These are phyloP conservation scores for Drosophila burlai DNA, from an alignment of 1,140 invertebrate genomes.

Conservation along the genomic window DNA sequence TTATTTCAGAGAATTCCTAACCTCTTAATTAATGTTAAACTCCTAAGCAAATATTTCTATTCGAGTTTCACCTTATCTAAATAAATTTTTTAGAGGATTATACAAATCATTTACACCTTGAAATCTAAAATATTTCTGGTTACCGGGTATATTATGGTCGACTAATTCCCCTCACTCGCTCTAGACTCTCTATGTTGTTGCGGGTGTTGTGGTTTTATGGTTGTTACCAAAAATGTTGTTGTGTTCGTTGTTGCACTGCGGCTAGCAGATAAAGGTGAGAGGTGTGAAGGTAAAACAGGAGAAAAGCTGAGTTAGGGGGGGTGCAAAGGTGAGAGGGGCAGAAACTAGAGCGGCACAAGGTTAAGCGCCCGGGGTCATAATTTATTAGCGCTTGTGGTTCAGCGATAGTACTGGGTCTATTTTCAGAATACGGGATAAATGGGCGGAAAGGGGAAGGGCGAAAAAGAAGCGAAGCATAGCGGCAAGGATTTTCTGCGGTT, in stretches of 20 bases:
- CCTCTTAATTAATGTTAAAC: no score
- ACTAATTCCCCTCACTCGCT: not conserved
- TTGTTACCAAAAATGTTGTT: conserved; percentile 40
- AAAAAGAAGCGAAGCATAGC: conserved; percentile 11
- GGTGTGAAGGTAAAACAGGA: conserved; percentile 20
- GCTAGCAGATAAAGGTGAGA: conserved; percentile 49
- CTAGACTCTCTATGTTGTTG: conserved; percentile 68
- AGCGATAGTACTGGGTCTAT: conserved; percentile 25
- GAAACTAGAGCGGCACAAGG: conserved; percentile 55
- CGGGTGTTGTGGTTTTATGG: conserved; percentile 66
- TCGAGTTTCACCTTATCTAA: not conserved
- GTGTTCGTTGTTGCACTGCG: conserved; percentile 38
- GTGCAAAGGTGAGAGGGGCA: conserved; percentile 12
- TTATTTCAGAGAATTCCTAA: no score
- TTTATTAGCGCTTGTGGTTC: conserved; percentile 77
- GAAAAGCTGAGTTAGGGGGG: not conserved
- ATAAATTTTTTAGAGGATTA: no score
- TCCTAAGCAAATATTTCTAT: no score
- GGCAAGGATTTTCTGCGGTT: conserved; percentile 55
- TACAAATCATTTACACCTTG: not conserved
- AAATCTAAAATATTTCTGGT: not conserved
- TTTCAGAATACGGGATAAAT: conserved; percentile 39
- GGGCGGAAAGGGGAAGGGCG: not conserved
- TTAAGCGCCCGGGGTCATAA: conserved; percentile 76
- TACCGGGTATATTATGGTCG: not conserved